Evolutionary conservation across 2,797 vertebrate species (phyloP).

Genomic region (Antrozous pallidus): DNA sequence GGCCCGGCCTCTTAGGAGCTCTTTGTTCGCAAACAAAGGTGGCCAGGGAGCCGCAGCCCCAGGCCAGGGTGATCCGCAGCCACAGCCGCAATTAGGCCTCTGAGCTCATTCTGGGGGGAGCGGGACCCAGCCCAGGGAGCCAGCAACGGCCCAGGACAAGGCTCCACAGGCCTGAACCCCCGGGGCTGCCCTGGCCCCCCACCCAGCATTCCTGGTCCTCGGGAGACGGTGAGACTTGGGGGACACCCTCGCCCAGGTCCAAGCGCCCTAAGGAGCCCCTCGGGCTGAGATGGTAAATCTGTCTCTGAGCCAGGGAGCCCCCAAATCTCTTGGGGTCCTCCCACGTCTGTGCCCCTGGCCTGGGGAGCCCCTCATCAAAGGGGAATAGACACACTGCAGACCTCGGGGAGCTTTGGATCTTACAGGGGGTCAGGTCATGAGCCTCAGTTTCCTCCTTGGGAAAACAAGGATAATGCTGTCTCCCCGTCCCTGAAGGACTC

Average conservation of each 20-base stretch:
- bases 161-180: conserved; percentile 41
- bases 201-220: background rate
- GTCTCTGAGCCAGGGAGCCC: background rate
- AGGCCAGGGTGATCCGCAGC: conserved; percentile 37
- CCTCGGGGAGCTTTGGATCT: background rate
- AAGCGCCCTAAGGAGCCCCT: background rate
- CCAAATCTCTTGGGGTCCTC: background rate
- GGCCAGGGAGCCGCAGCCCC: conserved; percentile 19
- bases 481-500: background rate
- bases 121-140: conserved; percentile 40
- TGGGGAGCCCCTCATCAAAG: background rate
- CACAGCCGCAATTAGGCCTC: conserved; percentile 37
- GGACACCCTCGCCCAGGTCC: background rate
- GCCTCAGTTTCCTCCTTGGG: background rate
- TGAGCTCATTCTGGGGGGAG: conserved; percentile 61
- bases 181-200: background rate
- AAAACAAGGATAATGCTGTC: background rate
- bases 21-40: conserved; percentile 62
- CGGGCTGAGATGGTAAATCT: background rate
- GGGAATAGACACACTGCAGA: rapidly evolving
- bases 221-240: background rate
- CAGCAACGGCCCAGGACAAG: conserved; percentile 34
- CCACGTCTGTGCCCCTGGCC: background rate
- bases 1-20: background rate
- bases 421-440: background rate